Conservation (phyloP, 2,797 vertebrate genomes). For the Sebastes hubbsi region DNA sequence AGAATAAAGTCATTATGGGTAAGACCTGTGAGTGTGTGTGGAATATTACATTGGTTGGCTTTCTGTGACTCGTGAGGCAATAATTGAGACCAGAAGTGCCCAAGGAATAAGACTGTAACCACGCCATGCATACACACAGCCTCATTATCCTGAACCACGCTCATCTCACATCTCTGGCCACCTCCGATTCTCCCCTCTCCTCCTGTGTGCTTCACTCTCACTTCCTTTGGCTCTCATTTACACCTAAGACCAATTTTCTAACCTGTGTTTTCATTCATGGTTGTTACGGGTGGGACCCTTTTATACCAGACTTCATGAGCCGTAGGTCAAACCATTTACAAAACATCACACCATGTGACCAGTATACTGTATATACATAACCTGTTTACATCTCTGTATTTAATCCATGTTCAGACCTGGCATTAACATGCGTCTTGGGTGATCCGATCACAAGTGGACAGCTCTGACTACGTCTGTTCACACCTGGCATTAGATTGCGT, state of each 20-base stretch:
- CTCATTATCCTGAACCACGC: slow-evolving; percentile 61
- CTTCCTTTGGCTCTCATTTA: slow-evolving; percentile 4
- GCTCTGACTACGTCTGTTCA: too few species aligned
- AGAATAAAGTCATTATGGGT: slow-evolving; percentile 41
- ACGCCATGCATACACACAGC: slow-evolving; percentile 47
- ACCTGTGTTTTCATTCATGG: background rate
- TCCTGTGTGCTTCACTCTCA: background rate
- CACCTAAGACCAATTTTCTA: background rate
- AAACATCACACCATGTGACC: background rate
- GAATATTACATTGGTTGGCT: slow-evolving; percentile 38
- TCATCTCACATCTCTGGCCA: slow-evolving; percentile 39
- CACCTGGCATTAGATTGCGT: too few species aligned
- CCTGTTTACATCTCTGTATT: background rate
- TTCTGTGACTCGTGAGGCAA: slow-evolving; percentile 48
- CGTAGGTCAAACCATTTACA: background rate
- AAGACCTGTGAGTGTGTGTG: slow-evolving; percentile 22
- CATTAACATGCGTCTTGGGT: too few species aligned
- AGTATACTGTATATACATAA: background rate
- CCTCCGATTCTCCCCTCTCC: slow-evolving; percentile 1
- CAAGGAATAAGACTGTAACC: slow-evolving; percentile 40
- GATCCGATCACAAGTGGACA: too few species aligned
- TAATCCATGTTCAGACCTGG: too few species aligned
- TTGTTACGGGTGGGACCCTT: background rate
- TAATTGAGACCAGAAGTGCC: slow-evolving; percentile 65
- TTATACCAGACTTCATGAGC: too few species aligned